These are phyloP conservation scores for Strongylocentrotus purpuratus DNA, from an alignment of 35 echinoderm and acorn worm species.

Conservation along the genomic window DNA sequence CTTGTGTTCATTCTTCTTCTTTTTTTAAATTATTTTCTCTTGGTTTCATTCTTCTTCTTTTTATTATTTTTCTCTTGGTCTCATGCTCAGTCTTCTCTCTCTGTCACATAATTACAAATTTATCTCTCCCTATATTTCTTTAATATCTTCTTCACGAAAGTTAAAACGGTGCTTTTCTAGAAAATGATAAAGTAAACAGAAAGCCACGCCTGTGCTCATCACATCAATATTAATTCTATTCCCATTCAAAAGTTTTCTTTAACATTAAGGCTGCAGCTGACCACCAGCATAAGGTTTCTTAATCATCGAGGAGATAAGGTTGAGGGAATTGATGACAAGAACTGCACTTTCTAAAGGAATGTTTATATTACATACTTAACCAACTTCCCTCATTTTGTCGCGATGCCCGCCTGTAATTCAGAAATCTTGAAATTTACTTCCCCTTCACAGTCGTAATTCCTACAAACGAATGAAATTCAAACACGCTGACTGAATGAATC, in stretches of 20 bases:
- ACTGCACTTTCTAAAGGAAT: not conserved
- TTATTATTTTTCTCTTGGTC: too few relatives aligned
- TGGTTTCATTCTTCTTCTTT: too few relatives aligned
- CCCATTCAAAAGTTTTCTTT: not conserved
- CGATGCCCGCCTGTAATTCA: not conserved
- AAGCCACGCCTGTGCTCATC: not conserved
- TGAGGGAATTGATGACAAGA: not conserved
- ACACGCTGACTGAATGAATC: not conserved
- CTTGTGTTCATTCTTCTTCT: too few relatives aligned
- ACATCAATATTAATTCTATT: not conserved
- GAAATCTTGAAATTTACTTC: not conserved
- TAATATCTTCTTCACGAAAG: not conserved
- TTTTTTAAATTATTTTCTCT: too few relatives aligned
- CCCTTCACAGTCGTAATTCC: not conserved
- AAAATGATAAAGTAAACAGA: not conserved
- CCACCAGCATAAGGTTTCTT: not conserved
- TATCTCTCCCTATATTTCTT: not conserved
- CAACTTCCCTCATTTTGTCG: not conserved
- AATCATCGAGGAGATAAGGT: not conserved
- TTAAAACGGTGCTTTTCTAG: not conserved
- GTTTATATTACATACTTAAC: not conserved
- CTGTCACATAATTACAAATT: too few relatives aligned
- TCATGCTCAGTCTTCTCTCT: too few relatives aligned
- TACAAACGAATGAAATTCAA: not conserved
- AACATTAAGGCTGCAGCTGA: not conserved